Evolutionary conservation across 2,888 invertebrate genomes (phyloP), one percentile per base, ranked within the genome.

Genomic region (Julus scandinavius): DNA sequence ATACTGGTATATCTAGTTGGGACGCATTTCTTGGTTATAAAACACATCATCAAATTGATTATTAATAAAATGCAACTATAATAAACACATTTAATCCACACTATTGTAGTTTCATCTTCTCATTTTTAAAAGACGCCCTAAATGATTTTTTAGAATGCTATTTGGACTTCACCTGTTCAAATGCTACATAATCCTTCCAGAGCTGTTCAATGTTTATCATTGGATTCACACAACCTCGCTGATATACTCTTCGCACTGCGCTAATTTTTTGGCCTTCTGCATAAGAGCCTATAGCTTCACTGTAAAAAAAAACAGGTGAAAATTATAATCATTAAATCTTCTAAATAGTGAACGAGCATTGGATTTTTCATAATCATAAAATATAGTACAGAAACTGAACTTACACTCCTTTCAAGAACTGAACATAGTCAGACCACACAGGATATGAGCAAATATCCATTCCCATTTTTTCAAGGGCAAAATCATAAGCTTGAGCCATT

Each of bases 231-330:
- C 99, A 97, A 0, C 98, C 99, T 89, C 97, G 94, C 93, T 99
- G 99, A 92, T 98, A 99, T 0, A 98, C 96, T 94, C 99, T 98
- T 85, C 99, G 94, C 3, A 99, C 98, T 0, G 99, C 99, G 20
- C 98, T 98, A 89, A 99, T 99, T 92, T 98, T 97, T 93, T 99
- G 99, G 93, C 99, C 99, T 93, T 99, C 99, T 0, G 99, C 99
- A 92, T 99, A 99, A 0, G 98, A 98, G 0, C 99, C 99, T 0
- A 98, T 96, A 0, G 99, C 99, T 90, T 99, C 99, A 0, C 94
- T 94, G 90, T 87, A 91, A 80, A 58, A 20, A 85, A 13, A 45
- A 7, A 5, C 1, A 0, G 0, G 45, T 7, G 7, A 7, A 45
- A 45, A 7, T 45, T 7, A 45, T 45, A 45, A 45, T 45, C 45